A percentile compares a stretch with the other conserved stretches of the same genome.
phyloP scores from a whole-genome alignment of 2,888 invertebrate species.

The Agriopis leucophaearia region DNA sequence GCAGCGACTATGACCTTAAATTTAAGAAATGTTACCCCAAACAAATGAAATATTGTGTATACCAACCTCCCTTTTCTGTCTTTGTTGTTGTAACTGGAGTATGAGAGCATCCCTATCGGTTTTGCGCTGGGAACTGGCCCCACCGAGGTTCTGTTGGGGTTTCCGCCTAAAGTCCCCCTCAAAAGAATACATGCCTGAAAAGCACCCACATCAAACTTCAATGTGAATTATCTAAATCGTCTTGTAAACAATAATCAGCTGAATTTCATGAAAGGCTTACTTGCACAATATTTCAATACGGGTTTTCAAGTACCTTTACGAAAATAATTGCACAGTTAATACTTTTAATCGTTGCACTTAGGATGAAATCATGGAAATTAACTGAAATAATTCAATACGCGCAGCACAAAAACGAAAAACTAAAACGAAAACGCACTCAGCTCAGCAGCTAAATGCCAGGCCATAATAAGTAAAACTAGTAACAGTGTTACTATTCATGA shows the following conservation, averaged over 20 bases:
- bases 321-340: conserved; percentile 3
- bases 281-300: conserved; percentile 28
- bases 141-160: conserved; percentile 96
- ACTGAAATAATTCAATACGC: conserved; percentile 2
- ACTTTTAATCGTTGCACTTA: neutral
- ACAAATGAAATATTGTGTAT: neutral
- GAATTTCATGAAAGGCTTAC: conserved; percentile 52
- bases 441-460: too few relatives aligned
- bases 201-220: conserved; percentile 17
- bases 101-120: conserved; percentile 90
- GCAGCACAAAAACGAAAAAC: conserved; percentile 6
- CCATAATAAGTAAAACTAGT: too few relatives aligned
- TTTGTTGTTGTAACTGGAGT: conserved; percentile 93
- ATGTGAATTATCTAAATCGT: conserved; percentile 36
- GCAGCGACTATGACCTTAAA: neutral
- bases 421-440: conserved; percentile 3
- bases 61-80: conserved; percentile 93
- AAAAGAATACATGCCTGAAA: conserved; percentile 89
- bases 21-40: neutral
- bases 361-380: neutral
- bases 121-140: conserved; percentile 91
- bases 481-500: too few relatives aligned
- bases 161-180: conserved; percentile 96
- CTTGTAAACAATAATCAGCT: conserved; percentile 74
- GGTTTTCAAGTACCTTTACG: neutral